Evolutionary conservation across 2,113 vertebrate genomes (phyloP), one percentile per base, ranked within the genome.

Genomic region (Phylloscopus whistleri): DNA sequence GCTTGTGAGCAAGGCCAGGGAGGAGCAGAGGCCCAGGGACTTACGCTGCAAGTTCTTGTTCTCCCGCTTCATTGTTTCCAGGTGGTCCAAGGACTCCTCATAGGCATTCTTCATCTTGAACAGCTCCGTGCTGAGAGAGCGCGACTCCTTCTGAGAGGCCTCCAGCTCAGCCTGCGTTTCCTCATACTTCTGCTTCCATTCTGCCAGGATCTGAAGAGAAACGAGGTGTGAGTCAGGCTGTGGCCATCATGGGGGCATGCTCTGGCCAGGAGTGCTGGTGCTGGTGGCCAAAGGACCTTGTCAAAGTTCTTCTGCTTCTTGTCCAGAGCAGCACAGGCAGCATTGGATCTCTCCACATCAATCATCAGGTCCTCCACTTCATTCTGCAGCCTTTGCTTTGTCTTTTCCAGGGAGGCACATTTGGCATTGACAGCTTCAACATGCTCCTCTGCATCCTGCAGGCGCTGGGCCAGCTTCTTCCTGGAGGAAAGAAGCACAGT

Each of bases 31-130:
- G 43, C 30, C 19, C 26, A 21, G 55, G 35, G 16, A 94, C 97
- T 97, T 95, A 98, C 98, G 98, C 89, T 98, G 98, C 89, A 98
- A 88, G 84, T 98, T 98, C 97, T 98, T 98, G 84, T 98, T 98
- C 94, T 98, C 98, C 1, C 98, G 79, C 92, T 98, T 98, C 84
- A 98, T 58, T 13, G 98, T 98, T 94, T 98, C 98, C 70, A 98
- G 97, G 41, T 43, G 41, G 41, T 43, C 41, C 41, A 43, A 43
- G 41, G 41, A 43, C 41, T 43, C 41, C 41, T 43, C 41, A 46
- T 48, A 48, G 48, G 48, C 48, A 48, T 48, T 48, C 48, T 48
- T 48, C 48, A 48, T 48, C 48, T 48, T 48, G 48, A 48, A 48
- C 22, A 48, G 48, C 48, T 48, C 48, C 22, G 48, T 48, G 48